phyloP scores from a whole-genome alignment of 2,113 vertebrate species.

The Candoia aspera region DNA sequence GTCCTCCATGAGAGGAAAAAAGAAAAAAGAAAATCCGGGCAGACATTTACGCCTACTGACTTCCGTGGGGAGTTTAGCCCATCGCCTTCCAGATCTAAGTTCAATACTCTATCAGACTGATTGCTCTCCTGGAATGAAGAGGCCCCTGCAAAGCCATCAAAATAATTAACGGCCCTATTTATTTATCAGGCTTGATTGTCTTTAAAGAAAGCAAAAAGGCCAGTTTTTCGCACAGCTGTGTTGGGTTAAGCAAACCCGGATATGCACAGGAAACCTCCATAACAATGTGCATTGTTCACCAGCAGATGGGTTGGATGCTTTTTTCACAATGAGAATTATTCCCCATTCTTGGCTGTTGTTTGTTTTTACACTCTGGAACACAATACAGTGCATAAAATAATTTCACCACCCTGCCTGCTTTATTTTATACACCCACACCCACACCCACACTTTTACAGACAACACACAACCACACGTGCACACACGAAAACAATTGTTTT shows the following conservation, averaged over 20 bases:
- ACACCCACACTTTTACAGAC: background rate
- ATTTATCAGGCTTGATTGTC: slow-evolving; percentile 36
- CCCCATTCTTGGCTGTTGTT: slow-evolving; percentile 48
- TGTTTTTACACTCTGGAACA: slow-evolving; percentile 19
- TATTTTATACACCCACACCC: background rate
- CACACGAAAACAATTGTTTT: background rate
- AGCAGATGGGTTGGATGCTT: slow-evolving; percentile 52
- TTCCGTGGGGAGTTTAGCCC: background rate
- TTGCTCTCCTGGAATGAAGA: slow-evolving; percentile 20
- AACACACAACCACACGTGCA: background rate
- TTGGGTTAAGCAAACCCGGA: slow-evolving; percentile 19
- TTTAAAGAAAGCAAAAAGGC: slow-evolving; percentile 48
- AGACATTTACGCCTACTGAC: background rate
- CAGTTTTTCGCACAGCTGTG: slow-evolving; percentile 48
- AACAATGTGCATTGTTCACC: slow-evolving; percentile 58
- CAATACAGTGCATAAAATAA: slow-evolving; percentile 29
- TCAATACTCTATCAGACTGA: background rate
- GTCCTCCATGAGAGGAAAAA: background rate
- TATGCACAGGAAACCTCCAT: slow-evolving; percentile 60
- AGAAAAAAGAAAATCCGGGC: background rate
- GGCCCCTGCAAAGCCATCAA: background rate
- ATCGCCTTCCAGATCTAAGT: background rate
- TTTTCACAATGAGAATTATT: slow-evolving; percentile 33
- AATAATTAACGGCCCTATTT: background rate
- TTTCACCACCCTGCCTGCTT: background rate